Conservation (phyloP, 2,113 vertebrate species). For the Phaethon lepturus region DNA sequence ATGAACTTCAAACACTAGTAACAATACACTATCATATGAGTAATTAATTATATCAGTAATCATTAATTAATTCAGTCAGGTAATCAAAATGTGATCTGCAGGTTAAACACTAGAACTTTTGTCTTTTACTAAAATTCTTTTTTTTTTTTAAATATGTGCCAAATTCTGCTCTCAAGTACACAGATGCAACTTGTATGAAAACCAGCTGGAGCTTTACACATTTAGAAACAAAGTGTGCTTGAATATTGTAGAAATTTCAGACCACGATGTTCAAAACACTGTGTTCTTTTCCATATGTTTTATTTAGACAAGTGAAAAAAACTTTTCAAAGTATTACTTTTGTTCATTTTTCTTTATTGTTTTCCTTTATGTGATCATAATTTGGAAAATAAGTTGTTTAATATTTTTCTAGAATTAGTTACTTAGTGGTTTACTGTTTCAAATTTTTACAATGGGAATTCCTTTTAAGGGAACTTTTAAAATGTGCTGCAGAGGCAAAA, state of each 20-base stretch:
- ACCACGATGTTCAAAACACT: background rate
- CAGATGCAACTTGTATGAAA: background rate
- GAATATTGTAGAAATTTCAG: background rate
- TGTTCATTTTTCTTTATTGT: background rate
- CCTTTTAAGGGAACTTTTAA: background rate
- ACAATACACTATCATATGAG: background rate
- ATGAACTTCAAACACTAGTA: background rate
- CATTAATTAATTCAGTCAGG: background rate
- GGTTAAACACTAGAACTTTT: background rate
- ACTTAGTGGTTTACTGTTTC: background rate
- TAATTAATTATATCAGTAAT: background rate
- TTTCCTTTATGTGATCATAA: background rate
- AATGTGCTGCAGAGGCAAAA: background rate
- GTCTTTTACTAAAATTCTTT: background rate
- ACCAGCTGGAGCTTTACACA: background rate
- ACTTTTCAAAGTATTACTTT: background rate
- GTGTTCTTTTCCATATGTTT: background rate
- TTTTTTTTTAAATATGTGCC: background rate
- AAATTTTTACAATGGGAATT: background rate
- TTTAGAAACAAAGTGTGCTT: background rate
- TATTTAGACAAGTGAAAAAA: background rate
- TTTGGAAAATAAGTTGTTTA: background rate
- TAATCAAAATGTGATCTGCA: background rate
- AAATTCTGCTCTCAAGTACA: background rate
- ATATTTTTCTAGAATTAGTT: background rate